Conservation (phyloP, 2,113 vertebrate genomes). For the Anas platyrhynchos region DNA sequence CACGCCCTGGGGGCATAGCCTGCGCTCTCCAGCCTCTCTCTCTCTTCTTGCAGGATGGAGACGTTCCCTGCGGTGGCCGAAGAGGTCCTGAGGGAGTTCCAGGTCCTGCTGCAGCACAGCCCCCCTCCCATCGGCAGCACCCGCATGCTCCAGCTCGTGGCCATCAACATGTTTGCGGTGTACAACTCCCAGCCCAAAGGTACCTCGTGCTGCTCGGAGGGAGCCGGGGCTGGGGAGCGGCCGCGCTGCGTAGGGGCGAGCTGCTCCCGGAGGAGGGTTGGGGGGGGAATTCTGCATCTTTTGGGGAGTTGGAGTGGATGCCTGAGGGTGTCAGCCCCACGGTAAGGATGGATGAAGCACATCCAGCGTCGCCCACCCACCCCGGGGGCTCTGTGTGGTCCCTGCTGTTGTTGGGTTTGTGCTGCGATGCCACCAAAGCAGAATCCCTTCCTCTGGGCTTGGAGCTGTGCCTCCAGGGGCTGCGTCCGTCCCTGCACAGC, state of each 20-base stretch:
- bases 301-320: constrained; percentile 57
- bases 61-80: constrained; percentile 88
- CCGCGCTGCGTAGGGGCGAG: background rate
- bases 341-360: background rate
- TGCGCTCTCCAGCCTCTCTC: background rate
- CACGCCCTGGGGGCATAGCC: background rate
- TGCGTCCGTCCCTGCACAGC: fast-evolving
- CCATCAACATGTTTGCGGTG: constrained; percentile 98
- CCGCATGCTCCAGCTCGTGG: constrained; percentile 94
- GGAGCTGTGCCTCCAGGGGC: background rate
- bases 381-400: background rate
- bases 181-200: constrained; percentile 91
- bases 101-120: constrained; percentile 89
- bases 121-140: constrained; percentile 89
- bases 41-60: constrained; percentile 89
- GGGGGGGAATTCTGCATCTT: background rate
- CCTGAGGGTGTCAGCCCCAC: constrained; percentile 5
- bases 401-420: background rate
- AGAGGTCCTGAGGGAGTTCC: constrained; percentile 92
- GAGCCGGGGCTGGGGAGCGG: background rate
- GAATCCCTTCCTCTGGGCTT: background rate
- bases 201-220: constrained; percentile 60
- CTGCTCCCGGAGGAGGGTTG: background rate
- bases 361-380: background rate
- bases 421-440: background rate